Percentiles rank a stretch among this genome's conserved stretches.
Evolutionary conservation across 2,113 vertebrate species (phyloP).

Genomic region (Catharus fuscescens): DNA sequence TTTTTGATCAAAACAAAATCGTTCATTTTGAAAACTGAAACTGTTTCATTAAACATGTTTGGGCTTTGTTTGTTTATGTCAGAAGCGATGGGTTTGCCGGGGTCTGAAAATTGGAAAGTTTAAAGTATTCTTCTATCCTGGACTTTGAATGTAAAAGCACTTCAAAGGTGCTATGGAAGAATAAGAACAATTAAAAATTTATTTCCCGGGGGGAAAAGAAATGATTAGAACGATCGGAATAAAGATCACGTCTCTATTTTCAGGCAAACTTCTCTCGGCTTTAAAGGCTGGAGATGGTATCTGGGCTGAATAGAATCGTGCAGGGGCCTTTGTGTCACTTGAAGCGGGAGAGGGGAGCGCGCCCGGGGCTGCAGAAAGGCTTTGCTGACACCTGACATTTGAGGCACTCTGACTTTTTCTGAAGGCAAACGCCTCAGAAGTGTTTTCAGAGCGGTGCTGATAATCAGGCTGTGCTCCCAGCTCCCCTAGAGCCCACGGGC

Average conservation of each 20-base stretch:
- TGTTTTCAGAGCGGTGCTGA: background rate
- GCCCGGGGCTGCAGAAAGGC: background rate
- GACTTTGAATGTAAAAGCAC: background rate
- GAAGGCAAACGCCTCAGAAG: background rate
- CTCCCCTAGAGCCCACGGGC: background rate
- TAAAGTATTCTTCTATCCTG: background rate
- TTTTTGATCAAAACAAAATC: constrained; percentile 21
- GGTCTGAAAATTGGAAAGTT: constrained; percentile 50
- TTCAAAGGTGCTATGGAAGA: constrained; percentile 22
- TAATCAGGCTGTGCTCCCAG: background rate
- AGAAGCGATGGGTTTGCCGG: background rate
- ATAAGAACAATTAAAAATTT: constrained; percentile 59
- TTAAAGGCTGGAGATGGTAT: background rate
- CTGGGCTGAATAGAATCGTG: background rate
- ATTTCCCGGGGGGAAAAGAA: background rate
- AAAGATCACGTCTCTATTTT: background rate
- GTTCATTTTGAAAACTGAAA: background rate
- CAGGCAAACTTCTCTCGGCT: background rate
- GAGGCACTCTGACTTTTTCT: constrained; percentile 1
- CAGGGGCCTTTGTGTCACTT: background rate
- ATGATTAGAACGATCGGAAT: background rate
- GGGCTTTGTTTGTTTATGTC: constrained; percentile 47
- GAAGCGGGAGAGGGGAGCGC: background rate
- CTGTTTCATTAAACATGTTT: constrained; percentile 67
- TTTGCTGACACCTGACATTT: constrained; percentile 57